Percentiles rank a stretch among this genome's conserved stretches.
Evolutionary conservation across 2,888 invertebrate species (phyloP).

Genomic region (Octodonta nipae): DNA sequence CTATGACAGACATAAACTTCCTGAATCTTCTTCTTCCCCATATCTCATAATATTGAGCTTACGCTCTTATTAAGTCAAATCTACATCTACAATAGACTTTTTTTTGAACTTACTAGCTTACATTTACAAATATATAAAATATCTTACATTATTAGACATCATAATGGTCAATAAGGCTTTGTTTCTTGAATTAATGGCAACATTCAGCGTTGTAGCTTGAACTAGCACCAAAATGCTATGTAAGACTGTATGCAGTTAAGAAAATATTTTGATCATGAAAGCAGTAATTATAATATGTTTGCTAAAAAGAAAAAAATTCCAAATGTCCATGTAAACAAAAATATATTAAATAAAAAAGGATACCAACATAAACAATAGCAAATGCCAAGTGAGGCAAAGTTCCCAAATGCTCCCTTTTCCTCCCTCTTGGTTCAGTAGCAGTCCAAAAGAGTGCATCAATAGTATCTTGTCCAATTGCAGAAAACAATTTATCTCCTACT

Average conservation of each 20-base stretch:
- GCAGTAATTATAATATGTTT: no score
- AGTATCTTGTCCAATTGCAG: constrained; percentile 94
- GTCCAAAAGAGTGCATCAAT: constrained; percentile 98
- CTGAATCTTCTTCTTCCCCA: no score
- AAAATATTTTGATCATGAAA: no score
- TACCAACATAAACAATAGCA: constrained; percentile 86
- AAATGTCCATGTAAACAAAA: no score
- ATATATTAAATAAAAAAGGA: no score
- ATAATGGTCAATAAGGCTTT: constrained; percentile 95
- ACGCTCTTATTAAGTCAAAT: no score
- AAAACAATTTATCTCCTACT: constrained; percentile 88
- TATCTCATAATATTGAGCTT: no score
- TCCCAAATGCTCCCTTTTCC: constrained; percentile 71
- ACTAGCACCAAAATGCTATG: constrained; percentile 82
- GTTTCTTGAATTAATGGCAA: constrained; percentile 97
- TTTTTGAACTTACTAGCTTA: no score
- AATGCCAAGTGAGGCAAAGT: constrained; percentile 82
- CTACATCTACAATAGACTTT: no score
- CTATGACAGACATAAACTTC: no score
- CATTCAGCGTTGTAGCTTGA: constrained; percentile 95
- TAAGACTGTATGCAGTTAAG: no score
- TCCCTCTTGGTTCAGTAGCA: constrained; percentile 83
- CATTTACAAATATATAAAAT: neutral
- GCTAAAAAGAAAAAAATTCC: no score
- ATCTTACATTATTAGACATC: constrained; percentile 97